Evolutionary conservation across 1,140 invertebrate genomes (phyloP), one percentile per base, ranked within the genome.

Genomic region (Anastatus disparis): DNA sequence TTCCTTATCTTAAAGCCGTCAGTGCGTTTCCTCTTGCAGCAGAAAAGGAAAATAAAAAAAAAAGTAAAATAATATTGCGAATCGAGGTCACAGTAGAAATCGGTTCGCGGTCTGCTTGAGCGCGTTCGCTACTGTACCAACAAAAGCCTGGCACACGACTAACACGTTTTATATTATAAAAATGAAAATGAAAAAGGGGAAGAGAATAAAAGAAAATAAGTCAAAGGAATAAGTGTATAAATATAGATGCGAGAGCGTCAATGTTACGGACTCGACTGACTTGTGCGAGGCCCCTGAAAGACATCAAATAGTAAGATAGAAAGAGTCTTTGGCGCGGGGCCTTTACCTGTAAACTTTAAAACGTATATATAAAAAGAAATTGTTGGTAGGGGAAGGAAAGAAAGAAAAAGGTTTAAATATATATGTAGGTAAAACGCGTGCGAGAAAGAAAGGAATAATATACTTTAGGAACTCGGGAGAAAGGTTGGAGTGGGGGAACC

Each of bases 251-350:
- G 56, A 64, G 48, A 48, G 53, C 44, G 38, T 74, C 76, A 75
- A 75, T 74, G 76, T 59, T 56, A 74, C 77, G 71, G 40, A 72
- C 77, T 77, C 78, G 78, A 84, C 82, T 84, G 82, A 84, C 79
- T 81, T 78, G 75, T 76, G 78, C 78, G 53, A 31, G 63, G 31
- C 66, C 44, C 77, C 74, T 72, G 72, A 77, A 76, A 58, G 52
- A 29, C 48, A 73, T 76, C 69, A 78, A 75, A 78, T 76, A 72
- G 74, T 69, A 70, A 71, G 61, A 53, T 46, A 55, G 27, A 56
- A 29, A 46, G 64, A 72, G 77, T 67, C 76, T 53, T 15, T n/a
- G 31, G 31, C 31, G 4, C 31, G 31, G 20, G 27, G 53, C 31
- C 35, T 35, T 79, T 78, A 77, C 77, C 79, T 74, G 77, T n/a